Conservation (phyloP, 2,797 vertebrate genomes). For the Ataeniobius toweri region DNA sequence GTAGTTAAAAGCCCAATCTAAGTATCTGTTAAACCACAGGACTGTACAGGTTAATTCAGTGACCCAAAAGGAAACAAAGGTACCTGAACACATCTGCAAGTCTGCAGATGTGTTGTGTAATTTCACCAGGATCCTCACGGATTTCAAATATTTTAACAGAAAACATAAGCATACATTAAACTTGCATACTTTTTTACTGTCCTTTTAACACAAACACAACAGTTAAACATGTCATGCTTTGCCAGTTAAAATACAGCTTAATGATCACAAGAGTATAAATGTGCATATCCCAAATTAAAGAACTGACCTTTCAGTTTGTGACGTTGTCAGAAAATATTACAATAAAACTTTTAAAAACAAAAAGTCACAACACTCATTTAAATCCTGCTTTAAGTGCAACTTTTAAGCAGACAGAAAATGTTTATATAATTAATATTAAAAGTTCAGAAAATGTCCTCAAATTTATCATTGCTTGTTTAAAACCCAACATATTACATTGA, state of each 20-base stretch:
- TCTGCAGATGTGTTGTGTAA: constrained; percentile 13
- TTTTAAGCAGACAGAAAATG: not conserved
- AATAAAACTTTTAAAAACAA: not conserved
- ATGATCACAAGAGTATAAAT: constrained; percentile 17
- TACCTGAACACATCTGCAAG: not conserved
- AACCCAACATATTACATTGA: not conserved
- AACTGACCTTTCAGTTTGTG: constrained; percentile 34
- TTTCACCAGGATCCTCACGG: not conserved
- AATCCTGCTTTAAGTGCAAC: not conserved
- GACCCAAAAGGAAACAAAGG: not conserved
- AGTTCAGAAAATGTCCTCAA: not conserved
- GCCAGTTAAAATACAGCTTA: constrained; percentile 33
- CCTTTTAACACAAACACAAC: constrained; percentile 36
- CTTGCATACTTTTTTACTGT: constrained; percentile 27
- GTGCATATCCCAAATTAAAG: constrained; percentile 28
- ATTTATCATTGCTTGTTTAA: not conserved
- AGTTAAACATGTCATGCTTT: constrained; percentile 17
- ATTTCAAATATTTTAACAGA: constrained; percentile 21
- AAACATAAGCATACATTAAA: constrained; percentile 22
- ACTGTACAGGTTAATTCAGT: not conserved
- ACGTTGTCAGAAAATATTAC: constrained; percentile 30
- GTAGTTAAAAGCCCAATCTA: not conserved
- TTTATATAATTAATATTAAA: too few species aligned
- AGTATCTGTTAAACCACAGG: not conserved
- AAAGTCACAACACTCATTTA: constrained; percentile 1